Evolutionary conservation across 2,888 invertebrate genomes (phyloP), one percentile per base, ranked within the genome.

Genomic region (Ischnura elegans): DNA sequence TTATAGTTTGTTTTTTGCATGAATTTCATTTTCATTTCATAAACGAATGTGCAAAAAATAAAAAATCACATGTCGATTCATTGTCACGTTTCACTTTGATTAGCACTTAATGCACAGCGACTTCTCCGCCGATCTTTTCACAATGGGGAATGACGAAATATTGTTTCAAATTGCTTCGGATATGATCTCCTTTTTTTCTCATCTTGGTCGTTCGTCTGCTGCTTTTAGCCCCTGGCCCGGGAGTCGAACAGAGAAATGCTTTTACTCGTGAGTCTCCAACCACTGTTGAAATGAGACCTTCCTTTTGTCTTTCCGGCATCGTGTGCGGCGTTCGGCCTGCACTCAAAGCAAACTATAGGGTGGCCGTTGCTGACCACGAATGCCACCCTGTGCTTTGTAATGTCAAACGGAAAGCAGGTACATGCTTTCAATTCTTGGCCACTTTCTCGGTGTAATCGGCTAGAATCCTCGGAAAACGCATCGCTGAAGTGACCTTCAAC

Each of bases 201-300:
- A 55, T 51, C 51, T 51, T 1, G 19, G 51, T 51, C 55, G 61
- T 55, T n/a, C 87, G 13, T 55, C 61, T 87, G 51, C 29, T 51
- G 87, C 51, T 13, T 51, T 87, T 87, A 47, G 87, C 51, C 87
- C 36, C 5, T 36, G 87, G 51, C 47, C 29, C 13, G n/a, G 43
- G 87, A 55, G 36, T 29, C 55, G 87, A 47, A 87, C 87, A 87
- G 47, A 42, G 87, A 55, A 87, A 87, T 51, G 87, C 87, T 87
- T 55, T 87, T 87, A 87, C 61, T 55, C 25, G 46, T 46, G 87
- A 8, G n/a, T 87, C 42, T 0, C 25, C 19, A 25, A 87, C 25
- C 47, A 36, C 21, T 29, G 8, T 19, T 19, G 51, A 25, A 19
- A 45, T 47, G 29, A 86, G 46, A 47, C 43, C 29, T 51, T 42